Base-by-base conservation (phyloP, 2,113 vertebrate species). In the Podocnemis expansa region DNA sequence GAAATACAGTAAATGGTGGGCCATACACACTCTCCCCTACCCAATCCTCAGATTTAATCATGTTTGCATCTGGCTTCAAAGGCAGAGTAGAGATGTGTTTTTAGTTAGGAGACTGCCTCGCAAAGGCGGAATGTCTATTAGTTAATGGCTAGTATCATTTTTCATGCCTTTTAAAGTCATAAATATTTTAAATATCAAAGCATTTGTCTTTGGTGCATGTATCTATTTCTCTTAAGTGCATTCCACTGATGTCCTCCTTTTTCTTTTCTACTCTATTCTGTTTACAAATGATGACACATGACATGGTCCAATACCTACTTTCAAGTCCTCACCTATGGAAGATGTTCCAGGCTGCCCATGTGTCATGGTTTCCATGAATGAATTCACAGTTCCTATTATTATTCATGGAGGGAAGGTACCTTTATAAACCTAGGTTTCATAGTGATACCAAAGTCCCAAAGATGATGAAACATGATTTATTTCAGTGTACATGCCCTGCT, bases 161-260 rank as follows among this genome's bases (percentile, higher is more conserved):
- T 99, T 99, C 98, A 97, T 98, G 98, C 98, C 98, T 98, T 98
- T 99, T 98, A 98, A 99, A 98, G 98, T 98, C 98, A 98, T 97
- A 98, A 98, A 98, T 98, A 98, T 99, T 99, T 99, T 98, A 97
- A 98, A 98, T 99, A 99, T 99, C 98, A 99, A 99, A 98, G 98
- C 98, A 95, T 95, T 95, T 98, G 98, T 98, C 91, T 98, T 97
- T 97, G 97, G 97, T 97, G 88, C 98, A 96, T 97, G 94, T 98
- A 98, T 98, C 98, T 98, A 98, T 98, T 98, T 98, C 98, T 98
- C 95, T 87, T 98, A 98, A 98, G 98, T 98, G 98, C 98, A 98
- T 98, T 98, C 97, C 98, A 96, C 85, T 97, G 97, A 90, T 97
- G 94, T 96, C 97, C 96, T 91, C 96, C 95, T 89, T 86, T 91